Conservation (phyloP, 2,113 vertebrate species). For the Saccopteryx leptura region DNA sequence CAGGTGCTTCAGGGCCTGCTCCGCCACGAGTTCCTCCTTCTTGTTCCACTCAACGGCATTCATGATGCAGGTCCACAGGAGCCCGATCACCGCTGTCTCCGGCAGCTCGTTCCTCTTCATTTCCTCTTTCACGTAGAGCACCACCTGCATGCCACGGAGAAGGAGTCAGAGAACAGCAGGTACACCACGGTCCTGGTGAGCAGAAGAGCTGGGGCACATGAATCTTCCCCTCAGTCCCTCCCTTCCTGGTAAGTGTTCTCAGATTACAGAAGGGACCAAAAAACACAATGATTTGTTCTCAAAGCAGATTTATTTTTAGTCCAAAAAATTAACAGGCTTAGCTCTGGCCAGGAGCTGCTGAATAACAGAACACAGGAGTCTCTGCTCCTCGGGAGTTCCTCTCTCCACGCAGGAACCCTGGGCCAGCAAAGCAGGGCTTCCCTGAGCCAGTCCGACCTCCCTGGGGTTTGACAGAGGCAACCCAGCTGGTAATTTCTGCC, state of each 20-base stretch:
- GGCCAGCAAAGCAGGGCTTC: not conserved
- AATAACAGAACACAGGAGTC: not conserved
- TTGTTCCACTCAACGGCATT: constrained; percentile 97
- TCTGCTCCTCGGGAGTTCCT: not conserved
- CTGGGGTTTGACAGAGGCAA: not conserved
- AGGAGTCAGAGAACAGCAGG: not conserved
- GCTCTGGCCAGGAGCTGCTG: not conserved
- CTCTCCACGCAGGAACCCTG: not conserved
- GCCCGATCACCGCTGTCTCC: constrained; percentile 94
- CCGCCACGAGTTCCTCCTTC: constrained; percentile 96
- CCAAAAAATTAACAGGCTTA: not conserved
- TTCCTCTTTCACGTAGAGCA: constrained; percentile 95
- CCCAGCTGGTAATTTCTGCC: not conserved
- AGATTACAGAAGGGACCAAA: not conserved
- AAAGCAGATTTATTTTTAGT: constrained; percentile 39
- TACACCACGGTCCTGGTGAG: not conserved
- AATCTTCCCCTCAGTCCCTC: not conserved
- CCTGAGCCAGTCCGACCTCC: not conserved
- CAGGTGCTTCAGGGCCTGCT: constrained; percentile 96
- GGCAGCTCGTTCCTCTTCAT: constrained; percentile 95
- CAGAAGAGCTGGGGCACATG: not conserved
- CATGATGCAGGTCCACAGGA: constrained; percentile 96
- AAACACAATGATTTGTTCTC: constrained; percentile 21
- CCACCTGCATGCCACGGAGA: constrained; percentile 87
- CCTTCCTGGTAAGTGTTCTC: not conserved